phyloP scores from a whole-genome alignment of 2,113 vertebrate genomes.

The Zingel zingel region DNA sequence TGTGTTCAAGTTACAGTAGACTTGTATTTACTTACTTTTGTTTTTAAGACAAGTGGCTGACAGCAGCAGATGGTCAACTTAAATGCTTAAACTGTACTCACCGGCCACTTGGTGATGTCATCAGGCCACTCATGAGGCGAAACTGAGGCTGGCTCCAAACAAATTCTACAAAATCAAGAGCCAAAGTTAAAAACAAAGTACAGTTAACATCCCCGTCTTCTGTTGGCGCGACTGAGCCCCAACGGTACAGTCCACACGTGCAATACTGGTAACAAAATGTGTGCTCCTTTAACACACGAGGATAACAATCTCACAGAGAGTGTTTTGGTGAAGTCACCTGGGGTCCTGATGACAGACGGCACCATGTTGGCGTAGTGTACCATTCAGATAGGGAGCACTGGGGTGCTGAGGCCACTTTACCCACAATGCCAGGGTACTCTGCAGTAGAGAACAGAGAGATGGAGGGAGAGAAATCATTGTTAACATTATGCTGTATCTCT shows the following conservation, averaged over 20 bases:
- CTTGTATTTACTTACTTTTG: not conserved
- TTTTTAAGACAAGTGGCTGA: not conserved
- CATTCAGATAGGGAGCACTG: conserved; percentile 87
- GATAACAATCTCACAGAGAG: not conserved
- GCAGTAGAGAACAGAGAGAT: conserved; percentile 25
- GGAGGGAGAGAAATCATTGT: not conserved
- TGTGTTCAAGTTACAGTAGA: not conserved
- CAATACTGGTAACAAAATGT: not conserved
- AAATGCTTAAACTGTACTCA: conserved; percentile 76
- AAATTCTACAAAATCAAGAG: conserved; percentile 85
- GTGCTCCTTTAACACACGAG: not conserved
- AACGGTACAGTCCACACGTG: not conserved
- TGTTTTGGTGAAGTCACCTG: conserved; percentile 80
- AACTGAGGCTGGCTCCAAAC: conserved; percentile 94
- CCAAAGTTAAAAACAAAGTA: not conserved
- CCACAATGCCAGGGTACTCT: conserved; percentile 96
- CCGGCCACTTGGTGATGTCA: conserved; percentile 98
- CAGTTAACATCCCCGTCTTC: not conserved
- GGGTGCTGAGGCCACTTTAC: conserved; percentile 96
- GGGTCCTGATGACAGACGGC: conserved; percentile 97
- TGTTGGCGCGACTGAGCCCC: not conserved
- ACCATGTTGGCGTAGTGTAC: conserved; percentile 86
- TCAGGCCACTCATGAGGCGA: conserved; percentile 96
- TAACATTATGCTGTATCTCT: not conserved
- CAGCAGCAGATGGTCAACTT: not conserved